A percentile compares a stretch with the other conserved stretches of the same genome.
phyloP scores from a whole-genome alignment of 2,888 invertebrate species.

The Cataglyphis altisquamis region DNA sequence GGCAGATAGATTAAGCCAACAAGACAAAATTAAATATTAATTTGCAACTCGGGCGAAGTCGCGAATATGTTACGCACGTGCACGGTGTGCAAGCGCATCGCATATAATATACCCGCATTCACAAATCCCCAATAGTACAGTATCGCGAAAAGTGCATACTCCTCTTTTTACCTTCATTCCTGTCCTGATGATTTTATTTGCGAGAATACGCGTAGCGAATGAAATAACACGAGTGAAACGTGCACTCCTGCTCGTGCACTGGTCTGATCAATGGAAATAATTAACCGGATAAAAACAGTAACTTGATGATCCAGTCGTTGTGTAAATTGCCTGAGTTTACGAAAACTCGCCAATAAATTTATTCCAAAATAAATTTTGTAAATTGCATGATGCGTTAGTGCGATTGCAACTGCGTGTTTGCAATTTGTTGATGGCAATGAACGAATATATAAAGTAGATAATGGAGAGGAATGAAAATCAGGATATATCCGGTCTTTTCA shows the following conservation, averaged over 20 bases:
- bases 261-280: slow-evolving; percentile 49
- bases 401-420: slow-evolving; percentile 33
- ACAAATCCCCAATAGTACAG: slow-evolving; percentile 35
- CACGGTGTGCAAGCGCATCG: neutral
- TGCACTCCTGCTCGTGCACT: neutral
- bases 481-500: neutral
- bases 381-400: slow-evolving; percentile 51
- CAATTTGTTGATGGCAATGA: slow-evolving; percentile 31
- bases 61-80: slow-evolving; percentile 42
- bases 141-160: slow-evolving; percentile 26
- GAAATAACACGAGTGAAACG: slow-evolving; percentile 17
- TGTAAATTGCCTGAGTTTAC: slow-evolving; percentile 33
- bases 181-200: slow-evolving; percentile 47
- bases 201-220: slow-evolving; percentile 39
- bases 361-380: slow-evolving; percentile 43
- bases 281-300: slow-evolving; percentile 52
- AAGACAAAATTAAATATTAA: slow-evolving; percentile 51
- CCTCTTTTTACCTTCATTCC: slow-evolving; percentile 35
- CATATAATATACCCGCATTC: slow-evolving; percentile 19
- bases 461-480: slow-evolving; percentile 27
- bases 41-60: slow-evolving; percentile 21
- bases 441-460: slow-evolving; percentile 38
- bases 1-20: slow-evolving; percentile 41
- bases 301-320: slow-evolving; percentile 34
- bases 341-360: slow-evolving; percentile 44